A percentile compares a stretch with the other conserved stretches of the same genome.
These are phyloP conservation scores for Eremophila alpestris DNA, from an alignment of 2,797 vertebrate species.

Conservation along the genomic window DNA sequence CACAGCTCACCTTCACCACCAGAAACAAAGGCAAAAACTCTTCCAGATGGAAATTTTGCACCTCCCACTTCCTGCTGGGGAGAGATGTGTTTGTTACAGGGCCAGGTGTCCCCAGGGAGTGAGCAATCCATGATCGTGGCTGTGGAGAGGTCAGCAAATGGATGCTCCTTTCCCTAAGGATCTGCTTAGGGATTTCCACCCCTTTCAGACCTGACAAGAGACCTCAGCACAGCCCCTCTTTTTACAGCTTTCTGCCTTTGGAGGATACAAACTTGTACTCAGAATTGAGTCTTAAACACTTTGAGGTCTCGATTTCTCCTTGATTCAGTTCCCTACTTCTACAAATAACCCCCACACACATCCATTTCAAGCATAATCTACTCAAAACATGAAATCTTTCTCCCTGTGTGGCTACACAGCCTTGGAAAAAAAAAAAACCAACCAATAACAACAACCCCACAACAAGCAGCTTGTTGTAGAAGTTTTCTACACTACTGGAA, in stretches of 20 bases:
- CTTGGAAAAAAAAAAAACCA: background rate
- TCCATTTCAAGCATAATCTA: background rate
- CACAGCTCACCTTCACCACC: conserved; percentile 19
- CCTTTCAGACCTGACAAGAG: background rate
- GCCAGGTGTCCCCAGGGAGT: background rate
- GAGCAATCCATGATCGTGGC: accelerated
- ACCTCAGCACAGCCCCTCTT: background rate
- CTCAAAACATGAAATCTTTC: background rate
- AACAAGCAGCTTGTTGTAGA: background rate
- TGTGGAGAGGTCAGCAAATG: accelerated
- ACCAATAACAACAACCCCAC: no score
- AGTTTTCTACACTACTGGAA: background rate
- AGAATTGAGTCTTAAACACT: background rate
- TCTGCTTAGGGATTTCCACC: background rate
- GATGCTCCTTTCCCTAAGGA: background rate
- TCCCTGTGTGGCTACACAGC: background rate
- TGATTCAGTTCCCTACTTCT: background rate
- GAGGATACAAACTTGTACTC: background rate
- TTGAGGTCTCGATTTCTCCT: background rate
- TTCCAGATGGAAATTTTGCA: background rate
- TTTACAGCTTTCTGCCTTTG: background rate
- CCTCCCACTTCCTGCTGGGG: background rate
- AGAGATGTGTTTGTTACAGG: background rate
- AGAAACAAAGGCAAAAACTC: background rate
- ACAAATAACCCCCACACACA: background rate